Evolutionary conservation across 2,888 invertebrate genomes (phyloP), one percentile per base, ranked within the genome.

Genomic region (Tiliacea citrago): DNA sequence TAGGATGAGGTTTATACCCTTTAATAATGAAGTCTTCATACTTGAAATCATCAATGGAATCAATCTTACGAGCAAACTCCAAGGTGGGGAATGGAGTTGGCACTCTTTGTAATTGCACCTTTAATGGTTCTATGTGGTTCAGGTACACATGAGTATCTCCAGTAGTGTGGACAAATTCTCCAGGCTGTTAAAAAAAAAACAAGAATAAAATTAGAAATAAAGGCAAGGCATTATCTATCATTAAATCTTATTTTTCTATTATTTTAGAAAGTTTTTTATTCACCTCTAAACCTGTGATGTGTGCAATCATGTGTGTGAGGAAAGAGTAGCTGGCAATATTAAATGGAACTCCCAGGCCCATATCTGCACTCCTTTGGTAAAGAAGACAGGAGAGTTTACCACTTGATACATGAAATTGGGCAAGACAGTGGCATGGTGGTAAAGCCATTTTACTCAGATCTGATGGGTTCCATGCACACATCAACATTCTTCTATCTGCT

Each of bases 281-380:
- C 88, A 98, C 98, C 97, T 99, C 98, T 62, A 99, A 96, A 63
- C 97, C 98, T n/a, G 99, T 99, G 35, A 99, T 97, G 91, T 99
- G 98, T 42, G 99, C 99, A 84, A 99, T 98, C 99, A 99, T 99
- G 89, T 98, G 98, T 5, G 99, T 99, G 6, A 99, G 97, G 47
- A 99, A 93, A 2, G 99, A 97, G 94, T 99, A 99, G 88, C 99
- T 99, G 67, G 99, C 99, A 88, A 99, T 99, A 94, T 99, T 99
- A 93, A 99, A 99, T 18, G 99, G 99, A 0, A 99, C 99, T n/a
- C 99, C 99, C 2, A 99, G 97, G 4, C 99, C 99, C 98, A 99
- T 98, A 92, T 99, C 99, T 12, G 99, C 99, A 88, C 99, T 99
- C 83, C 99, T 97, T 94, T 99, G 99, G 92, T 99, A 99, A 84